These are phyloP conservation scores for Porphyrio hochstetteri DNA, from an alignment of 2,113 vertebrate genomes.

Conservation along the genomic window DNA sequence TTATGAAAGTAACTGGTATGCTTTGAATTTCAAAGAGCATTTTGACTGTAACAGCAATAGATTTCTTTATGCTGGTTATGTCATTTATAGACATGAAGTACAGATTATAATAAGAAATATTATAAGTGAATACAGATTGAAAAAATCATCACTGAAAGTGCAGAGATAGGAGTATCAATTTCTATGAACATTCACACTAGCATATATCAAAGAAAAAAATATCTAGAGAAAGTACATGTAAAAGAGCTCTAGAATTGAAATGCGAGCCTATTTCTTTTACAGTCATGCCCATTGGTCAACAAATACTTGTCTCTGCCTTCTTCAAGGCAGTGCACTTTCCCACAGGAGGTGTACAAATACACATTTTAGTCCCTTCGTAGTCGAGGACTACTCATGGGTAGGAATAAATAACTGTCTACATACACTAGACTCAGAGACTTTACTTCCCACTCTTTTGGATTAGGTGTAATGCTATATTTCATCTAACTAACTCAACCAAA, in stretches of 20 bases:
- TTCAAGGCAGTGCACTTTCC: background rate
- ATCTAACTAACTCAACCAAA: background rate
- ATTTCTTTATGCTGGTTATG: background rate
- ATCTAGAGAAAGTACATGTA: background rate
- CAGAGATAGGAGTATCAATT: background rate
- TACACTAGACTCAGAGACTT: background rate
- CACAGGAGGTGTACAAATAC: background rate
- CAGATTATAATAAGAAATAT: background rate
- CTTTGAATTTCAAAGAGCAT: constrained; percentile 25
- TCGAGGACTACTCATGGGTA: background rate
- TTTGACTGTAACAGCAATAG: background rate
- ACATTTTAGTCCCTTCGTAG: background rate
- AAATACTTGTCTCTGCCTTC: background rate
- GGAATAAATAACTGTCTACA: background rate
- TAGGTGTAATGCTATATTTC: background rate
- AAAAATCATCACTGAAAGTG: background rate
- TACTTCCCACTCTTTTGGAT: background rate
- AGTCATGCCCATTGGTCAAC: background rate
- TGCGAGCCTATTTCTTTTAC: background rate
- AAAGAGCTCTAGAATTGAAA: background rate
- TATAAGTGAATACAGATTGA: background rate
- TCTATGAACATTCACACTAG: background rate
- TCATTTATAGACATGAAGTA: background rate
- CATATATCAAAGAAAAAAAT: background rate
- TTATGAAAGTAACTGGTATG: background rate